Percentiles rank a stretch among this genome's conserved stretches.
Evolutionary conservation across 1,140 invertebrate species (phyloP).

Genomic region (Stegodyphus mimosarum): DNA sequence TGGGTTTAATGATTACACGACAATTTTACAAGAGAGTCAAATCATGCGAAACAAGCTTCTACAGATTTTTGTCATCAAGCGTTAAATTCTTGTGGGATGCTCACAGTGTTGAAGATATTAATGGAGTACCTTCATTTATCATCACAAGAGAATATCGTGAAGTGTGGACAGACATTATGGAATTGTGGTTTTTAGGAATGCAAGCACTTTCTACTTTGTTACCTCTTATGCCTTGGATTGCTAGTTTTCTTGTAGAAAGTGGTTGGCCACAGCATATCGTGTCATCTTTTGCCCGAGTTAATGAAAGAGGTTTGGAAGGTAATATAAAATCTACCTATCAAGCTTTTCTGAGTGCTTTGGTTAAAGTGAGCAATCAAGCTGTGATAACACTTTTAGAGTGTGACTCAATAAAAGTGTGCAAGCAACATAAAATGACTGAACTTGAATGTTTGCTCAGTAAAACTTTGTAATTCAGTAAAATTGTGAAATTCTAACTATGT

Average conservation of each 20-base stretch:
- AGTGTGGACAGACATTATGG: constrained; percentile 87
- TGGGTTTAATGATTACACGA: constrained; percentile 85
- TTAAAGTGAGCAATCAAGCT: constrained; percentile 79
- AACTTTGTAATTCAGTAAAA: too few relatives aligned
- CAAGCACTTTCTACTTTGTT: constrained; percentile 87
- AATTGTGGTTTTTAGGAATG: constrained; percentile 94
- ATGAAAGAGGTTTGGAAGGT: constrained; percentile 80
- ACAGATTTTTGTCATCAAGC: constrained; percentile 57
- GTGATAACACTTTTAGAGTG: constrained; percentile 83
- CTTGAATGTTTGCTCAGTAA: constrained; percentile 71
- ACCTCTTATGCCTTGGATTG: constrained; percentile 85
- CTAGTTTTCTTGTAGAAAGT: constrained; percentile 88
- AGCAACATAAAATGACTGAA: constrained; percentile 88
- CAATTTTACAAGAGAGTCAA: constrained; percentile 76
- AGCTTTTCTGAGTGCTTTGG: constrained; percentile 85
- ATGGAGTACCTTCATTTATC: constrained; percentile 79
- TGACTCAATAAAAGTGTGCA: constrained; percentile 80
- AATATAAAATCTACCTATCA: constrained; percentile 90
- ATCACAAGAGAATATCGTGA: constrained; percentile 87
- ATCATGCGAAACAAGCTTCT: constrained; percentile 62
- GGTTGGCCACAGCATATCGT: constrained; percentile 91
- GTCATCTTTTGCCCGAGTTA: constrained; percentile 82
- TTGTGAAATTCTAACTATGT: too few relatives aligned
- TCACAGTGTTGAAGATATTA: constrained; percentile 83
- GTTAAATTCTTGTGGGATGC: constrained; percentile 93